Evolutionary conservation across 1,140 invertebrate genomes (phyloP), one percentile per base, ranked within the genome.

Genomic region (Drosophila triauraria): DNA sequence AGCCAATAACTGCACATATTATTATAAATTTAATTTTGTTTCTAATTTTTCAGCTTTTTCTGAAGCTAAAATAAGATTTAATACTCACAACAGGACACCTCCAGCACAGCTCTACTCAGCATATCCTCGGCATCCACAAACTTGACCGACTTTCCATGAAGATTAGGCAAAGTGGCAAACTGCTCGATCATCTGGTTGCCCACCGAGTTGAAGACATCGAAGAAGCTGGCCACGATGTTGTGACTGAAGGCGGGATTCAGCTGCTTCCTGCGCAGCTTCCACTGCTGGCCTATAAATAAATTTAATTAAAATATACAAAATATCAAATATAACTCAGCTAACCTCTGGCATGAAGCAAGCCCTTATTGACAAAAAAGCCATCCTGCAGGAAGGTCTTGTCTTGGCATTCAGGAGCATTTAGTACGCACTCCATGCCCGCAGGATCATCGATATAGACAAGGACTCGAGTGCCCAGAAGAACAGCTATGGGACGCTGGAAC

Each of bases 321-420:
- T 25, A 12, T 5, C 0, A 23, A 5, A 7, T n/a, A 46, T 8
- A n/a, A n/a, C 46, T 32, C 3, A 1, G 0, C 51, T 38, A 38
- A 90, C 90, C 91, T 44, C 80, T 75, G 15, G 91, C 91, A 75
- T 92, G 91, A 0, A 92, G 43, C 27, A 92, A 48, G 4, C 91
- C 91, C 1, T 82, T 78, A 2, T 81, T 61, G 1, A 83, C 87
- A 54, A 91, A 92, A 77, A 92, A 92, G 7, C 87, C 91, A n/a
- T 92, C 82, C 57, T 92, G 91, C 67, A 92, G 76, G 23, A 92
- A 92, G 30, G 91, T 90, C 62, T 92, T 92, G 42, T 92, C 88
- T 27, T 77, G 74, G 15, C 91, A 92, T 46, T 92, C 91, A 10
- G 87, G 79, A 1, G 91, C 87, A 82, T 90, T 92, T 1, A 92